phyloP scores from a whole-genome alignment of 2,113 vertebrate species.

The pig (Sus scrofa) region DNA sequence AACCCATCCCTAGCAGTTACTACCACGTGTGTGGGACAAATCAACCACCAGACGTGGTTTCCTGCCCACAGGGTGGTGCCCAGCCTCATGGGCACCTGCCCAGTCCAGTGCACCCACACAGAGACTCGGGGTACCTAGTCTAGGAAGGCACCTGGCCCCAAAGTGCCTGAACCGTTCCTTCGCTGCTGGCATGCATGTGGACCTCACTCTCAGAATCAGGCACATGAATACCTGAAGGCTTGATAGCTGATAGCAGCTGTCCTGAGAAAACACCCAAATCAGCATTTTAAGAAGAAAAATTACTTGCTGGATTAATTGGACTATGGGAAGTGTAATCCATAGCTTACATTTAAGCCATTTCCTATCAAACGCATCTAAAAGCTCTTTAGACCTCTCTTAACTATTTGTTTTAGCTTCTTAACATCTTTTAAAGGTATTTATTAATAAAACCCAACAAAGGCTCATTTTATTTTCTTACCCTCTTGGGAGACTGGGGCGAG shows the following conservation, averaged over 20 bases:
- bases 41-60: background rate
- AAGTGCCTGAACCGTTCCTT: background rate
- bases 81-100: no score
- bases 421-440: background rate
- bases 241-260: fast-evolving
- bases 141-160: background rate
- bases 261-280: background rate
- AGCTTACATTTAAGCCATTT: background rate
- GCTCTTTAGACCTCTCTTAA: background rate
- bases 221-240: fast-evolving
- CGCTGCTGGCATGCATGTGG: fast-evolving
- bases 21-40: no score
- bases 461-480: background rate
- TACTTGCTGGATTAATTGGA: background rate
- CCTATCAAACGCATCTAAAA: background rate
- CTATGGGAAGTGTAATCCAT: background rate
- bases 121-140: no score
- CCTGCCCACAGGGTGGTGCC: fast-evolving
- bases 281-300: background rate
- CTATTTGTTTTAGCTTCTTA: background rate
- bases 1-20: fast-evolving
- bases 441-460: background rate
- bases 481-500: background rate
- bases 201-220: background rate
- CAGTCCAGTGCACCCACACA: no score